A percentile compares a stretch with the other conserved stretches of the same genome.
phyloP scores from a whole-genome alignment of 2,797 vertebrate species.

The Rhinophrynus dorsalis region DNA sequence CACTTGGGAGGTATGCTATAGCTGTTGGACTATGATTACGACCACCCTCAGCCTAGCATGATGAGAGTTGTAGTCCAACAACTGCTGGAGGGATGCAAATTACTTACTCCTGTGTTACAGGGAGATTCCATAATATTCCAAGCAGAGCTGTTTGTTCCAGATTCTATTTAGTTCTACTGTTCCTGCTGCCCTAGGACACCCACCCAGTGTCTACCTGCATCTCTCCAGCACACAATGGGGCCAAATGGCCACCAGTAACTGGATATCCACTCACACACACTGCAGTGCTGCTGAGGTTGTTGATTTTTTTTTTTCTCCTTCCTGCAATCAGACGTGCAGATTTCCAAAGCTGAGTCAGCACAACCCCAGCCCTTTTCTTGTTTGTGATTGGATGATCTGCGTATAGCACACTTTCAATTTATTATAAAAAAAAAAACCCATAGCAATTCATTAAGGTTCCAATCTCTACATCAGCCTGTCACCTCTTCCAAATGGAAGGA shows the following conservation, averaged over 20 bases:
- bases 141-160: too few relatives aligned
- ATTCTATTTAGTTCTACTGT: too few relatives aligned
- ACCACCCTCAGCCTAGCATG: too few relatives aligned
- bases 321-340: constrained; percentile 81
- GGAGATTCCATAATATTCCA: too few relatives aligned
- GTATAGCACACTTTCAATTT: constrained; percentile 68
- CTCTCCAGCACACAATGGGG: background rate
- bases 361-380: constrained; percentile 53
- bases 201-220: background rate
- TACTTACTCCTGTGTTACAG: too few relatives aligned
- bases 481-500: constrained; percentile 1
- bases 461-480: constrained; percentile 42
- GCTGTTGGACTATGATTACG: too few relatives aligned
- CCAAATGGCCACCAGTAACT: constrained; percentile 1
- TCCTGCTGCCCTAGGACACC: background rate
- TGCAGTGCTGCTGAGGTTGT: constrained; percentile 77
- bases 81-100: too few relatives aligned
- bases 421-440: constrained; percentile 59
- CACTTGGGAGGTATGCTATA: too few relatives aligned
- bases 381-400: constrained; percentile 75
- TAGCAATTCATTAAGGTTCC: constrained; percentile 45
- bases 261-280: constrained; percentile 52
- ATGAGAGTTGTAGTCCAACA: too few relatives aligned
- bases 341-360: constrained; percentile 84
- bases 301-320: too few relatives aligned